Conservation (phyloP, 2,797 vertebrate species). For the Pangasius krempfi region DNA sequence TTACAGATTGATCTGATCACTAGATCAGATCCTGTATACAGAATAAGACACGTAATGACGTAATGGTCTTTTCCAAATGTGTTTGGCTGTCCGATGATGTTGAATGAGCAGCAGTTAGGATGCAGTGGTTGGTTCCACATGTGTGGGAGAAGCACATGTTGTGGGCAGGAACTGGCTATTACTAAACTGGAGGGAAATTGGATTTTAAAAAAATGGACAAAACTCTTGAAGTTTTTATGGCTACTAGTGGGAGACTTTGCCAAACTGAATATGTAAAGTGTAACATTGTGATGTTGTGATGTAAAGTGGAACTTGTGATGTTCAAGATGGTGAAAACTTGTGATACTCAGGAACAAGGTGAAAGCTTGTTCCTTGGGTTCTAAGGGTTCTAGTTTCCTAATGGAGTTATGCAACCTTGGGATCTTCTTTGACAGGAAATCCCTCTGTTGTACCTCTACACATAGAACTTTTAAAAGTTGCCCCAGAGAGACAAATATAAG, state of each 20-base stretch:
- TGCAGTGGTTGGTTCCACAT: neutral
- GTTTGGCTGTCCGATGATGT: neutral
- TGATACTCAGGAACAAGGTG: neutral
- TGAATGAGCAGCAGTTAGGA: constrained; percentile 6
- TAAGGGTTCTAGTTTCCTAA: neutral
- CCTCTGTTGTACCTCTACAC: neutral
- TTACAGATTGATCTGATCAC: neutral
- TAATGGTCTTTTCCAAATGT: neutral
- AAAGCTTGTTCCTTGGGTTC: neutral
- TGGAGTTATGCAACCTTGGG: neutral
- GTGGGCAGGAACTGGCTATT: neutral
- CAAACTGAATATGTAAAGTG: neutral
- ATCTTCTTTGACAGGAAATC: neutral
- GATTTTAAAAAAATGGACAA: neutral
- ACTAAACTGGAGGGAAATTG: neutral
- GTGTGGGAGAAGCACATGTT: neutral
- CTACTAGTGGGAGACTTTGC: neutral
- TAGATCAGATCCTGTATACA: neutral
- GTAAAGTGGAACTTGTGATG: neutral
- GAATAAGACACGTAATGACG: neutral
- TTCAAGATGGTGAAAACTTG: neutral
- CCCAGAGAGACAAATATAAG: neutral
- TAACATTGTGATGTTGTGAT: neutral
- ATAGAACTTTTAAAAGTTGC: neutral
- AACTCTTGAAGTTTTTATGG: neutral